Conservation (phyloP, 2,113 vertebrate genomes). For the Platichthys flesus region DNA sequence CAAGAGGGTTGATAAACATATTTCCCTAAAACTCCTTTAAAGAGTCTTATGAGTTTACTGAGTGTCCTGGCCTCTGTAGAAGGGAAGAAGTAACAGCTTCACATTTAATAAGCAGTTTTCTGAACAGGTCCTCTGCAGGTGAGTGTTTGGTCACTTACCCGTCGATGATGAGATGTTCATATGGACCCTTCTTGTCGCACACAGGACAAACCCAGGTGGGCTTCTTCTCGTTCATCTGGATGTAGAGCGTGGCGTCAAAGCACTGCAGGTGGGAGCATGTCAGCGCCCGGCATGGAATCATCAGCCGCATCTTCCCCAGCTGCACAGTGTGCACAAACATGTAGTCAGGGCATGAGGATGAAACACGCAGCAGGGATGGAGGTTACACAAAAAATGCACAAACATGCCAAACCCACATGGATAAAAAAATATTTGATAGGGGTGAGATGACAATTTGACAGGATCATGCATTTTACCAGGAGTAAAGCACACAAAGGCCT, state of each 20-base stretch:
- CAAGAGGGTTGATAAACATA: too few relatives aligned
- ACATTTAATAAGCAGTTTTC: not conserved
- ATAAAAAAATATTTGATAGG: conserved; percentile 26
- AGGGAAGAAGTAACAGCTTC: not conserved
- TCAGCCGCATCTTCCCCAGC: conserved; percentile 98
- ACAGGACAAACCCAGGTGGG: conserved; percentile 99
- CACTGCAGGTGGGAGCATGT: conserved; percentile 99
- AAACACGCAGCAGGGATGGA: conserved; percentile 9
- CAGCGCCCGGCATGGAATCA: conserved; percentile 94
- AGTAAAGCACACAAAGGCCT: not conserved
- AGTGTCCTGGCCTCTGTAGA: not conserved
- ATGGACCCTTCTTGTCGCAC: conserved; percentile 98
- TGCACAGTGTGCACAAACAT: conserved; percentile 59
- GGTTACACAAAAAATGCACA: conserved; percentile 14
- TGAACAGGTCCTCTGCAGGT: not conserved
- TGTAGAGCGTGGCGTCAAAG: conserved; percentile 97
- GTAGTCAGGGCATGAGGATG: conserved; percentile 30
- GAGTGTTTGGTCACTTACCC: conserved; percentile 81
- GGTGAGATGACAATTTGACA: conserved; percentile 19
- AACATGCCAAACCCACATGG: conserved; percentile 48
- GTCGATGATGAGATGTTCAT: conserved; percentile 97
- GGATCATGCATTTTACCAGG: not conserved
- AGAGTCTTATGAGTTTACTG: not conserved
- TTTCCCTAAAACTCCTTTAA: not conserved
- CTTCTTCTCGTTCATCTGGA: conserved; percentile 99